Base-by-base conservation (phyloP, 2,113 vertebrate species). In the Trinectes maculatus region DNA sequence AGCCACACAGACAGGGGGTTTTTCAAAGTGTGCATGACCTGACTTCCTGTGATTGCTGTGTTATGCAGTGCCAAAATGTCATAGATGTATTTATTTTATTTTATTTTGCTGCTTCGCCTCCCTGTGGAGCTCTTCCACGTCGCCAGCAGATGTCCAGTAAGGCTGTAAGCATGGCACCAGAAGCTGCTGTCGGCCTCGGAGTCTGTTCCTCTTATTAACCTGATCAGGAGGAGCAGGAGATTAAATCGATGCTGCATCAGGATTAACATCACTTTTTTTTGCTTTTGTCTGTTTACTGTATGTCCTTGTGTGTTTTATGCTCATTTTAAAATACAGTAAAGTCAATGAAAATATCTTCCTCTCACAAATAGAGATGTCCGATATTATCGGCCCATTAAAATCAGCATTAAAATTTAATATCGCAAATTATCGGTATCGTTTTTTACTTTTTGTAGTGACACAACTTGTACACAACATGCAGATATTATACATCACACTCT, bases 81-180 rank as follows among this genome's bases (percentile, higher is more conserved):
- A 68, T 68, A 62, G 25, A 40, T 4, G 3, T 22, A n/a, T n/a
- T n/a, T n/a, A 10, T 33, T 10, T 9, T 33, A 6, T 33, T 1
- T 33, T 33, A 44, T 74, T 79, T 42, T 40, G 57, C 52, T 24
- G 33, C 52, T 80, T 60, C 40, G 42, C 49, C 65, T 84, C 65
- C 64, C 56, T 5, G 21, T 31, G 34, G 71, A 64, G 68, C 63
- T 46, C 52, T 66, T 47, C 39, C 61, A 61, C 74, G 61, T 72
- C 58, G 67, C 58, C 65, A 71, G 79, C 79, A 87, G 77, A 88
- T 73, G 72, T 83, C 74, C 71, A 74, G 53, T 74, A 49, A 52
- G 44, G 54, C 66, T 36, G 29, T 77, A 55, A 80, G 76, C 79
- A 78, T 49, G 33, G 24, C 29, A 55, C 25, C 31, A 68, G 58